Evolutionary conservation across 2,797 vertebrate species (phyloP).

Genomic region (Falco rusticolus): DNA sequence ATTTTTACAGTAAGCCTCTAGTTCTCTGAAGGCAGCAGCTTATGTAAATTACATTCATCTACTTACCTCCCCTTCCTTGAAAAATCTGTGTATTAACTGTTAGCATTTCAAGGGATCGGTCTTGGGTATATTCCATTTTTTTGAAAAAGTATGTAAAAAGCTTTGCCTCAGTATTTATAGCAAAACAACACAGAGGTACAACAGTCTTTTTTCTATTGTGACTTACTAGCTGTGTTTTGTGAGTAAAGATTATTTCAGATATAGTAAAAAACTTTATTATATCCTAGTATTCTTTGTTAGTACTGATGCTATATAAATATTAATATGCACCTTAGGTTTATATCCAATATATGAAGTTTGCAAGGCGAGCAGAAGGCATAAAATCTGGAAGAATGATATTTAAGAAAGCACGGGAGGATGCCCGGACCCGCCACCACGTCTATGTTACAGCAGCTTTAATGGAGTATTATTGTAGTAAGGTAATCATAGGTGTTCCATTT

Average conservation of each 20-base stretch:
- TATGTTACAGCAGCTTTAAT: conserved; percentile 97
- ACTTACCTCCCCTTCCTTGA: not conserved
- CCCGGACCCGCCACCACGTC: conserved; percentile 94
- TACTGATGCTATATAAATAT: not conserved
- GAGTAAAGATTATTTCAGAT: not conserved
- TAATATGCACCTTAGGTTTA: conserved; percentile 84
- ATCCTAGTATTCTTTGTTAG: not conserved
- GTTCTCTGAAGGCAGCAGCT: not conserved
- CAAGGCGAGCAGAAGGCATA: conserved; percentile 96
- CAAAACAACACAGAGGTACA: not conserved
- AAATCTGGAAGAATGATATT: conserved; percentile 97
- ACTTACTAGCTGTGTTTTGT: not conserved
- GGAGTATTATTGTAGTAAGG: conserved; percentile 99
- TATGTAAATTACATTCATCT: not conserved
- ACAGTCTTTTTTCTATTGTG: not conserved
- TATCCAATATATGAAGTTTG: conserved; percentile 99
- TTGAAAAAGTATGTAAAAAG: not conserved
- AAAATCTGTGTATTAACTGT: not conserved
- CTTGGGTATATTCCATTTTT: not conserved
- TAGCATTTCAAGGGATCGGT: not conserved
- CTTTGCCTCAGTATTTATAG: not conserved
- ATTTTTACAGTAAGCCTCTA: not conserved
- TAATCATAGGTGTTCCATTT: conserved; percentile 31
- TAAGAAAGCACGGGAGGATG: conserved; percentile 96
- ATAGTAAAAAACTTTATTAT: not conserved